Evolutionary conservation across 2,888 invertebrate genomes (phyloP).

Genomic region (Tipula helvola): DNA sequence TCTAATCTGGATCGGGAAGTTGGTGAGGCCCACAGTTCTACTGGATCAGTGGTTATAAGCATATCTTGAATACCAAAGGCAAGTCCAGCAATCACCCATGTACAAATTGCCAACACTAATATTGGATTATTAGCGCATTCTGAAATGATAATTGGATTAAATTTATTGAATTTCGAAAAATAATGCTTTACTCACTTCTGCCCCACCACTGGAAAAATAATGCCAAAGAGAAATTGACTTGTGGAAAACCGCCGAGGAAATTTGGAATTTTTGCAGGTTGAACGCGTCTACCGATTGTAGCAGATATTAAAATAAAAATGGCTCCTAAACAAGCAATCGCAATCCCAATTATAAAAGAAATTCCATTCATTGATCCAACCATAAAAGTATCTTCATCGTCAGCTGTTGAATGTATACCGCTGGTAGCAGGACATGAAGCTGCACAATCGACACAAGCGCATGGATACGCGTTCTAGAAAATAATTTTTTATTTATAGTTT

Average conservation of each 20-base stretch:
- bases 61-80: slow-evolving; percentile 55
- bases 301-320: slow-evolving; percentile 19
- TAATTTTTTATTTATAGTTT: background rate
- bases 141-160: slow-evolving; percentile 18
- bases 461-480: slow-evolving; percentile 39
- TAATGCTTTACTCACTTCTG: slow-evolving; percentile 26
- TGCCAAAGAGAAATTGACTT: slow-evolving; percentile 25
- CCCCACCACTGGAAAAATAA: slow-evolving; percentile 37
- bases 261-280: slow-evolving; percentile 18
- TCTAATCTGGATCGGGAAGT: slow-evolving; percentile 67
- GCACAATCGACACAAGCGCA: slow-evolving; percentile 73
- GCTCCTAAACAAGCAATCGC: slow-evolving; percentile 38
- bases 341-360: slow-evolving; percentile 49
- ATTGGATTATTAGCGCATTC: slow-evolving; percentile 56
- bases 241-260: slow-evolving; percentile 27
- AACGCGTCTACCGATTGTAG: background rate
- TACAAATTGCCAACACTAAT: slow-evolving; percentile 47
- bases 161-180: background rate
- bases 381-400: slow-evolving; percentile 36
- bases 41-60: slow-evolving; percentile 72
- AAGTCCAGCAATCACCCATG: slow-evolving; percentile 45
- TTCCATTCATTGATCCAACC: slow-evolving; percentile 48
- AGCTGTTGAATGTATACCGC: slow-evolving; percentile 29
- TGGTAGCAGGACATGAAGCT: slow-evolving; percentile 44
- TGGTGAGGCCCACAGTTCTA: slow-evolving; percentile 87